Evolutionary conservation across 2,113 vertebrate species (phyloP).

Genomic region (Grus americana): DNA sequence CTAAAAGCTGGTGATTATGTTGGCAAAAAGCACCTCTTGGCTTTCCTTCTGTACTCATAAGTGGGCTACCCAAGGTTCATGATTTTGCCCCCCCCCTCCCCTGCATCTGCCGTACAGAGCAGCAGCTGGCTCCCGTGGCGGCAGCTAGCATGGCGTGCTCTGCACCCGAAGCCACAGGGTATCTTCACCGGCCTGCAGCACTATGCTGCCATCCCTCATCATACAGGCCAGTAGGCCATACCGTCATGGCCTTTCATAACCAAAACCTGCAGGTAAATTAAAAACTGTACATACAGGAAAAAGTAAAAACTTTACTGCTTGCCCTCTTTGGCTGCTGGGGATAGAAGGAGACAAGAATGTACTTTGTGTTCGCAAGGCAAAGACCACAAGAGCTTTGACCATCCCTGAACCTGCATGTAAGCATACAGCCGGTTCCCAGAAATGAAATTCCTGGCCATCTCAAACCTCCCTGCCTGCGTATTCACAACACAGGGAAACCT

Average conservation of each 20-base stretch:
- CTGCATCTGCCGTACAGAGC: neutral
- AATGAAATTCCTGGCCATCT: neutral
- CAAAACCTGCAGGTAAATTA: neutral
- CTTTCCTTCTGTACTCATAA: neutral
- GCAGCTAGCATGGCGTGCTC: accelerated
- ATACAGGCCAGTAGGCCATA: neutral
- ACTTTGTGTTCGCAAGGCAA: neutral
- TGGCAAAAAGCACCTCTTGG: neutral
- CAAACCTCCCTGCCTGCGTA: neutral
- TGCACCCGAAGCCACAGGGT: too few species aligned
- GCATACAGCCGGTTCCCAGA: neutral
- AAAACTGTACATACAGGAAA: neutral
- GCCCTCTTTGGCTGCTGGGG: neutral
- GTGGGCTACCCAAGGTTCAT: neutral
- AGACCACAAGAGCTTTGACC: neutral
- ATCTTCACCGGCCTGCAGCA: neutral
- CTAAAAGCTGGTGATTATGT: neutral
- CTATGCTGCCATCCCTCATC: neutral
- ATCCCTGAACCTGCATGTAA: neutral
- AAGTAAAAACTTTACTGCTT: neutral
- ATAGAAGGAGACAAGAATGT: neutral
- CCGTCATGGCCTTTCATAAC: neutral
- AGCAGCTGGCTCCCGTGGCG: neutral
- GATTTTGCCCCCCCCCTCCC: neutral
- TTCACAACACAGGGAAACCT: neutral